Percentiles rank a stretch among this genome's conserved stretches.
phyloP scores from a whole-genome alignment of 2,888 invertebrate genomes.

The Parasteatoda lunata region DNA sequence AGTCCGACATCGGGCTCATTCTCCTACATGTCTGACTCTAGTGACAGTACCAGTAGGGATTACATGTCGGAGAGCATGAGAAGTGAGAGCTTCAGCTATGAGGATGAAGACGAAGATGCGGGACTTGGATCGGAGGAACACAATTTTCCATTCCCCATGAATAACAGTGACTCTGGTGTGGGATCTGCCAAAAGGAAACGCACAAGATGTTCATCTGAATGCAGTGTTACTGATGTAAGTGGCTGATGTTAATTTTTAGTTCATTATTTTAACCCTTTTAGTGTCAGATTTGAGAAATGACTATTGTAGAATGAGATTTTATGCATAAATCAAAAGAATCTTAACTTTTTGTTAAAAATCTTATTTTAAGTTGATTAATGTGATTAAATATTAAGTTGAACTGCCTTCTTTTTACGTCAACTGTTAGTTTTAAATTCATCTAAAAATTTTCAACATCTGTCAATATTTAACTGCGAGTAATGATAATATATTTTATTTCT shows the following conservation, averaged over 20 bases:
- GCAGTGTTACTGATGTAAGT: constrained; percentile 68
- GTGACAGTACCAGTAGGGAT: constrained; percentile 45
- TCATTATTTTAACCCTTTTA: no score
- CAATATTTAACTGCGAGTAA: no score
- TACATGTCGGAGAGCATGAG: constrained; percentile 22
- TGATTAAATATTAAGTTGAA: no score
- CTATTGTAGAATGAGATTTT: no score
- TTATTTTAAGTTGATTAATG: no score
- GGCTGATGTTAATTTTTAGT: neutral
- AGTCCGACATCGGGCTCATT: constrained; percentile 60
- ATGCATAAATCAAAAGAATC: no score
- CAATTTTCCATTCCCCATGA: constrained; percentile 27
- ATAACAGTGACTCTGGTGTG: constrained; percentile 53
- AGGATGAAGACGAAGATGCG: constrained; percentile 49
- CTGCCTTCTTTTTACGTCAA: no score
- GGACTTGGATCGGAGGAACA: constrained; percentile 46
- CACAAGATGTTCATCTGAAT: constrained; percentile 67
- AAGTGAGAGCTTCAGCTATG: constrained; percentile 21
- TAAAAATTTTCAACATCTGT: no score
- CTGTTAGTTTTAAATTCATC: no score
- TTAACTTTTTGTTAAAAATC: no score
- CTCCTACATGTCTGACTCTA: constrained; percentile 59
- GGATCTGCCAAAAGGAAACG: constrained; percentile 50
- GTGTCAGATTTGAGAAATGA: no score
- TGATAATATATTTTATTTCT: no score